Base-by-base conservation (phyloP, 2,113 vertebrate species). In the Zosterops japonicus region DNA sequence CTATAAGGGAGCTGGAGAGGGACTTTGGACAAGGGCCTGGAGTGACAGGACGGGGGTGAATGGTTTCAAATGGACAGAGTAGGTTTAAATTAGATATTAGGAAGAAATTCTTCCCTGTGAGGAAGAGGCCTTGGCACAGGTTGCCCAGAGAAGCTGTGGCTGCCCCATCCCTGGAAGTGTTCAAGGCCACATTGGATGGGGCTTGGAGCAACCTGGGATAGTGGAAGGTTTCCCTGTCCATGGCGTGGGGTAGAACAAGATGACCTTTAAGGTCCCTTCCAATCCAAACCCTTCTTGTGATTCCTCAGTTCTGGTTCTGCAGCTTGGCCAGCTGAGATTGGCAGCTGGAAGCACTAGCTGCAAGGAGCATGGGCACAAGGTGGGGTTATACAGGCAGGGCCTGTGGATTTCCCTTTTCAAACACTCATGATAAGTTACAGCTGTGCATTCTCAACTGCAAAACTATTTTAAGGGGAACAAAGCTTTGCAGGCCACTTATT, bases 171-270 rank as follows among this genome's bases (percentile, higher is more conserved):
- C n/a, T 76, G 79, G 9, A 9, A 49, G 9, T 33, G n/a, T 16
- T 0, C 55, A 35, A 61, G 47, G 25, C 24, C 47, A 18, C 5
- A 6, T 1, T 53, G 47, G 78, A 53, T 0, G 0, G n/a, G 41
- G 9, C 61, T 60, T 76, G 55, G 47, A 69, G 35, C 5, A 5
- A 0, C 17, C 14, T 61, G 87, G n/a, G 11, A 0, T 2, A 33
- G 29, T 69, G 25, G 3, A 49, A 76, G 17, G 1, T 68, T 24
- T 31, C 53, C 15, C 24, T 82, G 23, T 27, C 25, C 24, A 7
- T 47, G 56, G 56, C 21, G 56, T 17, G 33, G 59, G 27, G 14
- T 35, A 23, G 44, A 57, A 33, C 8, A 22, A 65, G 44, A 41
- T 47, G 24, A 33, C 1, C 8, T 42, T 19, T 28, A 35, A 55